These are phyloP conservation scores for Agelaius tricolor DNA, from an alignment of 2,113 vertebrate genomes.

Conservation along the genomic window DNA sequence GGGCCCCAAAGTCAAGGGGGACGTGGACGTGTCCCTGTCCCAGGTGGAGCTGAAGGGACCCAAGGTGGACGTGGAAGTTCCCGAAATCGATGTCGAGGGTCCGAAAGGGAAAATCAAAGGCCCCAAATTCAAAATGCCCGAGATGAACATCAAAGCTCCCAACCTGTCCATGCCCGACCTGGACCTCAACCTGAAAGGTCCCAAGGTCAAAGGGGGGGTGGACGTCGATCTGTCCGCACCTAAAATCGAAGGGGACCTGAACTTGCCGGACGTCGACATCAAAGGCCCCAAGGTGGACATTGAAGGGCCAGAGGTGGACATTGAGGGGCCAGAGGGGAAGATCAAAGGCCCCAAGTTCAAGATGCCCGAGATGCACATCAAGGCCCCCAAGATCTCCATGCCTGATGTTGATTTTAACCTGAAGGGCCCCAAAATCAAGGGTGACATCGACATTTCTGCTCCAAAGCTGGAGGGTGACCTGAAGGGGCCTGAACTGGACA, in stretches of 20 bases:
- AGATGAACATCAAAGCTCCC: background rate
- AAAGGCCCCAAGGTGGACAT: background rate
- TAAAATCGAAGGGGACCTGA: background rate
- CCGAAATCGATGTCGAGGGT: rapidly evolving
- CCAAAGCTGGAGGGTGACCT: conserved; percentile 34
- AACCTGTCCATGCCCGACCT: background rate
- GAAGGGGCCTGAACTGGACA: background rate
- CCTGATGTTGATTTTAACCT: conserved; percentile 70
- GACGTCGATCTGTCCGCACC: rapidly evolving
- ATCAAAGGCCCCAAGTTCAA: conserved; percentile 58
- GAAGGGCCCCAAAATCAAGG: conserved; percentile 57
- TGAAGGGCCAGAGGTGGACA: background rate
- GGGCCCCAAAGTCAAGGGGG: conserved; percentile 62
- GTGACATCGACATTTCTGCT: background rate
- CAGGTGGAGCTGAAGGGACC: background rate
- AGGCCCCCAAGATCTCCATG: conserved; percentile 68
- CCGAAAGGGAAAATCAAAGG: background rate
- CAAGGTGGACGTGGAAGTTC: background rate
- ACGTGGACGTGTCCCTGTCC: background rate
- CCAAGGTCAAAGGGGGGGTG: background rate
- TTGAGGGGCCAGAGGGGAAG: conserved; percentile 19
- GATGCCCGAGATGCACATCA: conserved; percentile 62
- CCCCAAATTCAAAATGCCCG: background rate
- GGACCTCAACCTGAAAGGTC: background rate
- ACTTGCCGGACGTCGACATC: rapidly evolving